These are phyloP conservation scores for Aphelenchoides bicaudatus DNA, from an alignment of 2,888 invertebrate genomes.

Conservation along the genomic window DNA sequence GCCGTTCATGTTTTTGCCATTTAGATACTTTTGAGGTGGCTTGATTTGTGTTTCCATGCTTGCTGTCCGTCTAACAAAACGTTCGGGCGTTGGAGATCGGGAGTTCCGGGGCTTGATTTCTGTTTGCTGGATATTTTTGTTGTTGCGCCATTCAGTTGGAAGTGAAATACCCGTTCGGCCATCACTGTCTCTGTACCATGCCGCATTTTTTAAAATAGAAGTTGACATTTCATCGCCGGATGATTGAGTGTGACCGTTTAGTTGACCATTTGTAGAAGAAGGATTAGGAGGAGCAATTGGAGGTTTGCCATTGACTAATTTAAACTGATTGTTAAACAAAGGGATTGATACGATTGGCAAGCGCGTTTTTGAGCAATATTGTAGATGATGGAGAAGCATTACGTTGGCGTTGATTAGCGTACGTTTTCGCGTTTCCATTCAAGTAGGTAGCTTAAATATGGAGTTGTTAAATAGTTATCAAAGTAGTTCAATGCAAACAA, in stretches of 20 bases:
- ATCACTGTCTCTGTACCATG: constrained; percentile 56
- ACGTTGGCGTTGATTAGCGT: no score
- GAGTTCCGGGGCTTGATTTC: constrained; percentile 18
- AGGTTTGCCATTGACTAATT: no score
- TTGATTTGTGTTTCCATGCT: no score
- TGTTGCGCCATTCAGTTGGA: not conserved
- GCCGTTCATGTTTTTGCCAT: no score
- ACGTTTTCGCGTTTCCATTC: constrained; percentile 28
- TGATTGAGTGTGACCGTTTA: no score
- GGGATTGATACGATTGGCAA: constrained; percentile 49
- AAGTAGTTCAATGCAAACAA: not conserved
- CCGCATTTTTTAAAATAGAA: constrained; percentile 49
- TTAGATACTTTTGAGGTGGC: no score
- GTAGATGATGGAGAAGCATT: constrained; percentile 19
- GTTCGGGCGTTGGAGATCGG: constrained; percentile 9
- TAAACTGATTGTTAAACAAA: constrained; percentile 16
- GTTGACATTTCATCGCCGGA: constrained; percentile 45
- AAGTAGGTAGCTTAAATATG: constrained; percentile 8
- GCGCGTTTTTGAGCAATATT: constrained; percentile 52
- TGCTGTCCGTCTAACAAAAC: no score
- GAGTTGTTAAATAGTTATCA: not conserved
- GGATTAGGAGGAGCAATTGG: no score
- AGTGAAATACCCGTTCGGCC: constrained; percentile 45
- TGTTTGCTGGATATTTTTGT: constrained; percentile 12
- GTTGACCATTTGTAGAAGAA: no score